Conservation (phyloP, 2,113 vertebrate genomes). For the Cardinalis cardinalis region DNA sequence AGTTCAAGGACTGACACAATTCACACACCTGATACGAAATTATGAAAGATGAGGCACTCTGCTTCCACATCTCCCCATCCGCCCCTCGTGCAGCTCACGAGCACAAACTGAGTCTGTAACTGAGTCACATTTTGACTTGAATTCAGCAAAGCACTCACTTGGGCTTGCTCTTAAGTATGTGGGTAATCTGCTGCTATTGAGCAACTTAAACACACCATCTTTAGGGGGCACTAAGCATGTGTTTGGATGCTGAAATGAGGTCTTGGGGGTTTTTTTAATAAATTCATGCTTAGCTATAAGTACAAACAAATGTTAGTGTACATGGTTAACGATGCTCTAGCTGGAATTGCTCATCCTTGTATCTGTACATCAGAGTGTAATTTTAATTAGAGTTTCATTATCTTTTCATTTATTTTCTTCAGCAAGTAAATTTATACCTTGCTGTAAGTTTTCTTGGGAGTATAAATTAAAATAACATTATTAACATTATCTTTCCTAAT, state of each 20-base stretch:
- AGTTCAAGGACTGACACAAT: not conserved
- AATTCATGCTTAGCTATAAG: slow-evolving; percentile 11
- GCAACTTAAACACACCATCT: not conserved
- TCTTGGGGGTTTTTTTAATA: not conserved
- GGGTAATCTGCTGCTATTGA: not conserved
- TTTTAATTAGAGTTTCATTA: slow-evolving; percentile 64
- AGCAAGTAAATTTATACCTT: slow-evolving; percentile 49
- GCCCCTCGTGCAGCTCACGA: not conserved
- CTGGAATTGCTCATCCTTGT: slow-evolving; percentile 30
- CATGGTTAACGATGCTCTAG: slow-evolving; percentile 30
- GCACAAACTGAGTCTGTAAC: not conserved
- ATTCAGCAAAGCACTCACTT: not conserved
- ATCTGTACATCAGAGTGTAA: slow-evolving; percentile 49
- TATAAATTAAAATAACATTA: slow-evolving; percentile 55
- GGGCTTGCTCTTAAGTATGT: not conserved
- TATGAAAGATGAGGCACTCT: not conserved
- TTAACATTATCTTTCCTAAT: slow-evolving; percentile 55
- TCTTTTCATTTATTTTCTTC: slow-evolving; percentile 53
- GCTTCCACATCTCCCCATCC: not conserved
- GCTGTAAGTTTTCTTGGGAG: slow-evolving; percentile 44
- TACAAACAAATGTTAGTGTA: slow-evolving; percentile 3
- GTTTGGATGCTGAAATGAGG: not conserved
- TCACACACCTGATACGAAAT: not conserved
- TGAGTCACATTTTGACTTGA: not conserved
- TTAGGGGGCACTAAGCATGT: not conserved